A percentile compares a stretch with the other conserved stretches of the same genome.
These are phyloP conservation scores for Stegastes partitus DNA, from an alignment of 2,113 vertebrate species.

Conservation along the genomic window DNA sequence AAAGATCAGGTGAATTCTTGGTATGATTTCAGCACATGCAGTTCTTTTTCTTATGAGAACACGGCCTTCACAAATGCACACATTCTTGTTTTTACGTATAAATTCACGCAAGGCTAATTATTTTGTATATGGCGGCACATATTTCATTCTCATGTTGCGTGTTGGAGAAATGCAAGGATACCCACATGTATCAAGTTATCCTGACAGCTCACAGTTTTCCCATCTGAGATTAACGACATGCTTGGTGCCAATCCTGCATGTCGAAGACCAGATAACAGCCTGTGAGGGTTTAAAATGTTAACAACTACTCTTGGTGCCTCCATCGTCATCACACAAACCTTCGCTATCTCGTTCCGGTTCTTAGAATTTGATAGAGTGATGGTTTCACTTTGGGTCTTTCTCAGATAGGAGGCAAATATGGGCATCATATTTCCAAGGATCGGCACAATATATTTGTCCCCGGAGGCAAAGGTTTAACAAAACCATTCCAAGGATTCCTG, in stretches of 20 bases:
- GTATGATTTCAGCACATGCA: neutral
- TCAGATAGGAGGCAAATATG: slow-evolving; percentile 76
- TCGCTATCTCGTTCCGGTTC: slow-evolving; percentile 73
- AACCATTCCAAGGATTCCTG: slow-evolving; percentile 83
- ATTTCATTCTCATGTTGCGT: neutral
- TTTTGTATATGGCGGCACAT: slow-evolving; percentile 1
- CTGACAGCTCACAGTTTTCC: slow-evolving; percentile 39
- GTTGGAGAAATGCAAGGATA: slow-evolving; percentile 37
- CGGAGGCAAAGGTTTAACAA: slow-evolving; percentile 80
- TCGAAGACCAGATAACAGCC: slow-evolving; percentile 68
- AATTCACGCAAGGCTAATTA: neutral
- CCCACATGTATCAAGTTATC: slow-evolving; percentile 55
- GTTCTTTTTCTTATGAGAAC: neutral
- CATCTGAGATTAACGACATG: slow-evolving; percentile 60
- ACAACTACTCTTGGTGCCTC: slow-evolving; percentile 36
- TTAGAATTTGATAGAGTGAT: slow-evolving; percentile 76
- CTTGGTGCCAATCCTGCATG: slow-evolving; percentile 54
- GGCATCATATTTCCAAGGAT: slow-evolving; percentile 82
- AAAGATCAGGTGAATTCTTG: slow-evolving; percentile 33
- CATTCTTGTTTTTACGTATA: neutral
- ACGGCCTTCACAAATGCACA: neutral
- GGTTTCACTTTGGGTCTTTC: slow-evolving; percentile 68
- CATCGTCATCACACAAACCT: slow-evolving; percentile 37
- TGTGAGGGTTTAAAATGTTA: slow-evolving; percentile 59
- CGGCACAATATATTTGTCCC: slow-evolving; percentile 80